A percentile compares a stretch with the other conserved stretches of the same genome.
These are phyloP conservation scores for Drosophila ficusphila DNA, from an alignment of 1,140 invertebrate genomes.

Conservation along the genomic window DNA sequence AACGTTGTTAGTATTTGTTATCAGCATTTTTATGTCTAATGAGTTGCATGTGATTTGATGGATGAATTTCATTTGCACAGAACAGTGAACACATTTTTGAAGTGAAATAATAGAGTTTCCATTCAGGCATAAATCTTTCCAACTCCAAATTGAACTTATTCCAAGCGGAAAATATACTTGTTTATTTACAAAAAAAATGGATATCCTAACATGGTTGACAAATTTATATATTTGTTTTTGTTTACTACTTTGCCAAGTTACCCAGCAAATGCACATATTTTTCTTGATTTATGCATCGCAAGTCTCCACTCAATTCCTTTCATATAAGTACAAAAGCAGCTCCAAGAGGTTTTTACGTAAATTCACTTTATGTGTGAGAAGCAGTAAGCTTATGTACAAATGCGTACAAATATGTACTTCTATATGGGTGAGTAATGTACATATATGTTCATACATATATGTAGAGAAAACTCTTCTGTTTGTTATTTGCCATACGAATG, in stretches of 20 bases:
- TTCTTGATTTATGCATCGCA: conserved; percentile 26
- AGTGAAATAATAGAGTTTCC: background rate
- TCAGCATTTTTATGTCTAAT: conserved; percentile 39
- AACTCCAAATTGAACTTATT: conserved; percentile 9
- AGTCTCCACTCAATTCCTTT: conserved; percentile 38
- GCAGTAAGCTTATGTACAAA: conserved; percentile 22
- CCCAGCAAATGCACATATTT: conserved; percentile 13
- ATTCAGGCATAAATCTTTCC: background rate
- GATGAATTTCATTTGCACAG: background rate
- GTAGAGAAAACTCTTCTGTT: conserved; percentile 19
- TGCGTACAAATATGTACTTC: conserved; percentile 25
- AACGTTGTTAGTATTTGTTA: conserved; percentile 30
- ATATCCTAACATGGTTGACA: conserved; percentile 30
- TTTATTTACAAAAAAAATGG: conserved; percentile 23
- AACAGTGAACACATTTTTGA: background rate
- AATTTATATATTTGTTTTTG: conserved; percentile 32
- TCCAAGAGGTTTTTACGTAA: conserved; percentile 40
- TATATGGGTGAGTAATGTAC: conserved; percentile 19
- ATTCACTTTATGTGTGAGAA: conserved; percentile 20
- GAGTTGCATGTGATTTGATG: conserved; percentile 51
- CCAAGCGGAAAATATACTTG: conserved; percentile 2
- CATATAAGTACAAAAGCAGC: conserved; percentile 13
- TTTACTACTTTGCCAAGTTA: conserved; percentile 23
- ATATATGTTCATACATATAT: background rate
- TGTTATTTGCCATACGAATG: conserved; percentile 50